phyloP scores from a whole-genome alignment of 2,888 invertebrate species.

The Heliconius cydno region DNA sequence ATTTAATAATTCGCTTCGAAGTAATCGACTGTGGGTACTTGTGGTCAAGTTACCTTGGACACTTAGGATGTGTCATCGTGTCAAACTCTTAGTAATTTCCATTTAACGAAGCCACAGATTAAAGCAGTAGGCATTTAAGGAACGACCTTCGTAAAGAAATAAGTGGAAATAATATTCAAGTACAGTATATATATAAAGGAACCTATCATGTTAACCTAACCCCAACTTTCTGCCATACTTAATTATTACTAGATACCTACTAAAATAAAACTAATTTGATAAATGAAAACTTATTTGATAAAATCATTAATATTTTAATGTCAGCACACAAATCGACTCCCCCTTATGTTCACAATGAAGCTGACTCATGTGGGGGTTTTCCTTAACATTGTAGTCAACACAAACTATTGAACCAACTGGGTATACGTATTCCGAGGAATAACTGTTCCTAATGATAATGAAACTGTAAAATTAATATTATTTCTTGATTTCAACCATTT shows the following conservation, averaged over 20 bases:
- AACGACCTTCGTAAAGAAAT: background rate
- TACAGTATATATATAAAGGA: background rate
- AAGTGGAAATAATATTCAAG: background rate
- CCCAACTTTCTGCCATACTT: background rate
- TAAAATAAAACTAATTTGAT: background rate
- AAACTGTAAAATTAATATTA: background rate
- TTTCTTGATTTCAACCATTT: background rate
- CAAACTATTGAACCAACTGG: background rate
- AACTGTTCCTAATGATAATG: background rate
- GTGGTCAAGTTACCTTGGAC: background rate
- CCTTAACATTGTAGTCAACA: slow-evolving; percentile 24
- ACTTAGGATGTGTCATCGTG: background rate
- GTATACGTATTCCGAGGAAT: background rate
- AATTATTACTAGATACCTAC: background rate
- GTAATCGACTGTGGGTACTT: background rate
- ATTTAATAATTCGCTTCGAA: background rate
- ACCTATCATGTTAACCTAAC: background rate
- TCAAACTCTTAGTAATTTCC: background rate
- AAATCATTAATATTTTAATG: slow-evolving; percentile 13
- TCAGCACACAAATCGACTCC: slow-evolving; percentile 17
- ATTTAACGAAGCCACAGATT: background rate
- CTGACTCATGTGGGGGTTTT: slow-evolving; percentile 35
- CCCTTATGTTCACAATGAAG: background rate
- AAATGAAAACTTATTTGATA: slow-evolving; percentile 14
- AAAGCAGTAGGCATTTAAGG: background rate